phyloP scores from a whole-genome alignment of 2,797 vertebrate genomes.

The Gambusia yucatana region DNA sequence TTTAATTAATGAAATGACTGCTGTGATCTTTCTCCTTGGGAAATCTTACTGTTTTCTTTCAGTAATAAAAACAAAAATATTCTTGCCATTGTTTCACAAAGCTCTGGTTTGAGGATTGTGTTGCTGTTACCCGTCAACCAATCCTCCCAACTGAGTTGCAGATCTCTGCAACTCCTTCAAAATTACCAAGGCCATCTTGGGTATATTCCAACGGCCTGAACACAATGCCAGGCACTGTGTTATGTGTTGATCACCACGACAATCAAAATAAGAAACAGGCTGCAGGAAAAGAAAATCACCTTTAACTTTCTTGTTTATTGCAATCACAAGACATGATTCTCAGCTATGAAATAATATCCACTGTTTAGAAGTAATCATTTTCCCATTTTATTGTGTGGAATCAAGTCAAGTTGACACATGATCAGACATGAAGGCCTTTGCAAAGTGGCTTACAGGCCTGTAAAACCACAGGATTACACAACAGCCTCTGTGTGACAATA shows the following conservation, averaged over 20 bases:
- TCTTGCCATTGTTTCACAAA: not conserved
- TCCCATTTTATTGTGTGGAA: slow-evolving; percentile 26
- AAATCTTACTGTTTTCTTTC: not conserved
- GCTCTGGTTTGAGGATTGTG: not conserved
- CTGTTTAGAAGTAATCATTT: slow-evolving; percentile 10
- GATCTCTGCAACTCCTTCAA: not conserved
- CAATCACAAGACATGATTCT: not conserved
- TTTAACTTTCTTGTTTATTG: not conserved
- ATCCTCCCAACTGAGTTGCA: not conserved
- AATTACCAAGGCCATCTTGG: not conserved
- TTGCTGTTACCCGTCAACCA: not conserved
- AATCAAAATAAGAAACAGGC: slow-evolving; percentile 4
- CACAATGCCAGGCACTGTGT: not conserved
- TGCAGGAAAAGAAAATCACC: not conserved
- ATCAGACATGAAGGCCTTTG: slow-evolving; percentile 29
- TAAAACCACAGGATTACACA: slow-evolving; percentile 51
- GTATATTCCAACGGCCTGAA: not conserved
- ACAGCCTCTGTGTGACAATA: slow-evolving; percentile 40
- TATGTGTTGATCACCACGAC: not conserved
- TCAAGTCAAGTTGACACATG: slow-evolving; percentile 29
- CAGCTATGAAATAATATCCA: slow-evolving; percentile 19
- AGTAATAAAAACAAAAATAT: not conserved
- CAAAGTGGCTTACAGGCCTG: slow-evolving; percentile 25
- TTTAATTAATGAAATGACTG: too few relatives aligned
- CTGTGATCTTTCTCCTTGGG: not conserved